Evolutionary conservation across 2,113 vertebrate species (phyloP), one percentile per base, ranked within the genome.

Genomic region (Dendrocopos noguchii): DNA sequence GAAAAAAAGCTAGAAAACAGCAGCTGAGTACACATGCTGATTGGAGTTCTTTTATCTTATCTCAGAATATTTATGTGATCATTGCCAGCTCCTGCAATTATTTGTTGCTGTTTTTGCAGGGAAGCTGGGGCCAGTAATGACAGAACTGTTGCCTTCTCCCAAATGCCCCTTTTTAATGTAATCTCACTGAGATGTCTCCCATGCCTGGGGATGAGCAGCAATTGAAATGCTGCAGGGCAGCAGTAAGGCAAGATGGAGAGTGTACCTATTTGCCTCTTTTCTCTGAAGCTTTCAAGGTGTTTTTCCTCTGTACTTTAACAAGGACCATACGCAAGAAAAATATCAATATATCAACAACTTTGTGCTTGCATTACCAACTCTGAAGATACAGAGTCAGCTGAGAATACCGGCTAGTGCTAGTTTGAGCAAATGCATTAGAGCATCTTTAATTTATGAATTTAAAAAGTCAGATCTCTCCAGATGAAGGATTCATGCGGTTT

Each of bases 371-470:
- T 15, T 20, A 47, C 34, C 50, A 53, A 13, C n/a, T 72, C 61
- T 46, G 72, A 44, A 66, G 67, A n/a, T 19, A 9, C 56, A 33
- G 3, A 25, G 55, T 15, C 79, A 87, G 64, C 44, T 59, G 88
- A 73, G 68, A 85, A 11, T 57, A 66, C 20, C 27, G 27, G 18
- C 76, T 50, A 47, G 29, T 36, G 34, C 50, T 65, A 61, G 21
- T 53, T 33, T 61, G 19, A 90, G 64, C 46, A 85, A 22, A 66
- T 83, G 73, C 68, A 90, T 83, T 88, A 80, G 8, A 42, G n/a
- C n/a, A 71, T 52, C 76, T 88, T 80, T 86, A 89, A 93, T 88
- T 88, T 47, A 84, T 34, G 34, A 60, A 42, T 84, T 84, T 67
- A 39, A 90, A 83, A 94, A 91, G 56, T 60, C 77, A 84, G 28